Evolutionary conservation across 2,113 vertebrate genomes (phyloP).

Genomic region (Labrus mixtus): DNA sequence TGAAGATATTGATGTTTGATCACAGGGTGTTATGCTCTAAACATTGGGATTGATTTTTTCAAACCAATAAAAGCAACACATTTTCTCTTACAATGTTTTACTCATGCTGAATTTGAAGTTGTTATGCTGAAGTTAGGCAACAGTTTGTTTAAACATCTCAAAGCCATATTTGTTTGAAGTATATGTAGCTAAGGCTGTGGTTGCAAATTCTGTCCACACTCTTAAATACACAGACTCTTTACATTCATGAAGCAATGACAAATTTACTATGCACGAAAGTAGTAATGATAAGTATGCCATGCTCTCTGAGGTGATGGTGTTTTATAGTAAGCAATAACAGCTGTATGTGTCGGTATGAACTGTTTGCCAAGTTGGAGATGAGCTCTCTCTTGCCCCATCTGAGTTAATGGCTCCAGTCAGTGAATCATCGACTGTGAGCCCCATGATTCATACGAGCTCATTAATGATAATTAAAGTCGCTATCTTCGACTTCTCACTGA

Average conservation of each 20-base stretch:
- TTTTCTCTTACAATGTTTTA: slow-evolving; percentile 35
- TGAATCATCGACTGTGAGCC: slow-evolving; percentile 57
- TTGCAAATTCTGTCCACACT: slow-evolving; percentile 36
- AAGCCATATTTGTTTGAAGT: slow-evolving; percentile 44
- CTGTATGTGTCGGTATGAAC: slow-evolving; percentile 26
- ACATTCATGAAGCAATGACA: slow-evolving; percentile 23
- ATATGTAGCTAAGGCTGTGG: slow-evolving; percentile 41
- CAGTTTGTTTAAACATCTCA: slow-evolving; percentile 48
- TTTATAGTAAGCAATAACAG: slow-evolving; percentile 10
- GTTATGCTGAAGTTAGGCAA: slow-evolving; percentile 30
- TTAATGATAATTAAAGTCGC: slow-evolving; percentile 62
- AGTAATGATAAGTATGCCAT: slow-evolving; percentile 20
- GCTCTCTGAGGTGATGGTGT: slow-evolving; percentile 10
- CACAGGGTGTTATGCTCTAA: slow-evolving; percentile 51
- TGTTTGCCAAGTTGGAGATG: slow-evolving; percentile 37
- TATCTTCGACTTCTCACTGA: slow-evolving; percentile 39
- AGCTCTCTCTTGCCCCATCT: slow-evolving; percentile 32
- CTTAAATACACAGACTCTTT: slow-evolving; percentile 25
- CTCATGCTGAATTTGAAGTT: slow-evolving; percentile 14
- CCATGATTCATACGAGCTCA: slow-evolving; percentile 63
- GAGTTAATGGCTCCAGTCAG: slow-evolving; percentile 54
- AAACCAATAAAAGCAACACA: slow-evolving; percentile 46
- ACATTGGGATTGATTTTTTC: slow-evolving; percentile 36
- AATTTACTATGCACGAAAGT: slow-evolving; percentile 24
- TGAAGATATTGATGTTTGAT: slow-evolving; percentile 71